Conservation (phyloP, 2,888 invertebrate genomes). For the Exephanes ischioxanthus region DNA sequence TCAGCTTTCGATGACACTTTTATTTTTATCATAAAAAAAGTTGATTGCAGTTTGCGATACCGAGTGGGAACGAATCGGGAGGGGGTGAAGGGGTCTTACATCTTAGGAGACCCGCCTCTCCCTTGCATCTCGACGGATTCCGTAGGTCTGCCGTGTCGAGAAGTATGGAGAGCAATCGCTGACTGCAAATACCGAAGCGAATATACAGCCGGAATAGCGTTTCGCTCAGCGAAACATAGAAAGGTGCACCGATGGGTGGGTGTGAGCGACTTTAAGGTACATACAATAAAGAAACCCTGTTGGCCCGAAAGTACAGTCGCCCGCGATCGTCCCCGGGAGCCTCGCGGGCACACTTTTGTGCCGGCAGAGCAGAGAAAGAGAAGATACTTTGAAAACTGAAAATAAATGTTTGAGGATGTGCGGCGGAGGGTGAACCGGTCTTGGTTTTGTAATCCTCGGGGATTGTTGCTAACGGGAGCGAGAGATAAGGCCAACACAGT, state of each 20-base stretch:
- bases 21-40: too few species aligned
- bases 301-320: constrained; percentile 27
- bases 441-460: constrained; percentile 55
- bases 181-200: background rate
- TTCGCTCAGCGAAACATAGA: background rate
- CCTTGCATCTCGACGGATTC: too few species aligned
- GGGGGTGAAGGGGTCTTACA: too few species aligned
- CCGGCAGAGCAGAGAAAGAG: background rate
- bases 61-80: too few species aligned
- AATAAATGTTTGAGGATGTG: constrained; percentile 63
- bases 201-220: background rate
- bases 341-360: background rate
- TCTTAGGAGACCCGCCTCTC: too few species aligned
- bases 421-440: constrained; percentile 48
- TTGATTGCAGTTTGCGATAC: too few species aligned
- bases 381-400: constrained; percentile 50
- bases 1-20: too few species aligned
- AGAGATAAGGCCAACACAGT: constrained; percentile 55
- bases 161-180: background rate
- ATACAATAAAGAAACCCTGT: constrained; percentile 32
- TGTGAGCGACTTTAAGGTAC: background rate
- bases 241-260: background rate
- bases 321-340: background rate
- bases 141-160: too few species aligned
- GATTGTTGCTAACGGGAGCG: constrained; percentile 34